These are phyloP conservation scores for Armadillidium nasatum DNA, from an alignment of 1,140 invertebrate genomes.

Conservation along the genomic window DNA sequence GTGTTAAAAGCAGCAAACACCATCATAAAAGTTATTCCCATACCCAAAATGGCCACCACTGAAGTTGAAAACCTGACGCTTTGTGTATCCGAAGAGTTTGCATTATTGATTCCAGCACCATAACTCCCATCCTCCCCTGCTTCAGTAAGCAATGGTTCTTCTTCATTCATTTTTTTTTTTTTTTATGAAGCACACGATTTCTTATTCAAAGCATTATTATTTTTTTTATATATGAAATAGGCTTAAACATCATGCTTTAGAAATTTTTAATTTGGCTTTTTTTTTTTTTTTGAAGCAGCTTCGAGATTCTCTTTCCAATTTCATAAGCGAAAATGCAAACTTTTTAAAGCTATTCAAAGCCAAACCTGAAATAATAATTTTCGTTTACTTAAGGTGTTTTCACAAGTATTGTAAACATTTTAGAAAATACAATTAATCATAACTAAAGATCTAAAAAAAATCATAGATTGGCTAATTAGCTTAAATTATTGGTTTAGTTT, in stretches of 20 bases:
- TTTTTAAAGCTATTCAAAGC: neutral
- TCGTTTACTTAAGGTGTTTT: too few species aligned
- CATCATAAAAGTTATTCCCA: neutral
- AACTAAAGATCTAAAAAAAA: too few species aligned
- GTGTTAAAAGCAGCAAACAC: neutral
- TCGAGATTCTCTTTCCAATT: neutral
- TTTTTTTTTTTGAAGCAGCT: neutral
- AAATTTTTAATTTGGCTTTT: neutral
- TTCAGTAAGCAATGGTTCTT: neutral
- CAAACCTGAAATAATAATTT: neutral
- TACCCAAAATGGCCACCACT: neutral
- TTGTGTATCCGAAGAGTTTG: too few species aligned
- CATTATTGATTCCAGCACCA: too few species aligned
- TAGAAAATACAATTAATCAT: too few species aligned
- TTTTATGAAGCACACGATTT: too few species aligned
- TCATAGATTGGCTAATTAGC: too few species aligned
- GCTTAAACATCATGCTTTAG: neutral
- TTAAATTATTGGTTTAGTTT: too few species aligned
- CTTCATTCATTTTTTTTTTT: neutral
- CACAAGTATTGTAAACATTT: too few species aligned
- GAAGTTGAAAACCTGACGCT: too few species aligned
- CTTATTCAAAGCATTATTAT: too few species aligned
- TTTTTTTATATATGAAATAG: neutral
- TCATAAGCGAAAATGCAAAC: neutral
- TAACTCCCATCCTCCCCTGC: too few species aligned